A percentile compares a stretch with the other conserved stretches of the same genome.
Conservation (phyloP, 2,797 vertebrate genomes). For the Pseudomugil gertrudae region DNA sequence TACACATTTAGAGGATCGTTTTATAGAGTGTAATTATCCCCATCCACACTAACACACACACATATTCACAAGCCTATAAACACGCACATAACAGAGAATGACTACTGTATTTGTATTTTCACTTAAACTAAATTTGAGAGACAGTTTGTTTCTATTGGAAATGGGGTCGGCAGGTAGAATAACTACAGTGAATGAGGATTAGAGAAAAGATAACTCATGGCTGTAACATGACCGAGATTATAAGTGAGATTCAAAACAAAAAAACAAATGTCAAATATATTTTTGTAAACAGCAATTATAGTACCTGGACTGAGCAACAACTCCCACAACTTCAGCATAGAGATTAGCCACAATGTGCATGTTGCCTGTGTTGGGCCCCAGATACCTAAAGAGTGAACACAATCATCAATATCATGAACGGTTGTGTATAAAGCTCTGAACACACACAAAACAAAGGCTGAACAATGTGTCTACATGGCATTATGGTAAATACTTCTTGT, state of each 20-base stretch:
- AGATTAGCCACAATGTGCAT: conserved; percentile 99
- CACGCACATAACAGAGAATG: background rate
- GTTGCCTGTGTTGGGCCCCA: conserved; percentile 98
- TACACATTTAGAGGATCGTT: conserved; percentile 39
- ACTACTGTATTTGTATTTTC: conserved; percentile 15
- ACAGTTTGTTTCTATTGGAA: conserved; percentile 26
- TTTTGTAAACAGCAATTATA: background rate
- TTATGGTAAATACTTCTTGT: conserved; percentile 4
- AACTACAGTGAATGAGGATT: conserved; percentile 29
- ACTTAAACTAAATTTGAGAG: conserved; percentile 1
- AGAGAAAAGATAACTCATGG: conserved; percentile 18
- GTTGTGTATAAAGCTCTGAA: background rate
- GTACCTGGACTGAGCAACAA: conserved; percentile 96
- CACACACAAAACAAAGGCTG: background rate
- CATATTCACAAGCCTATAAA: conserved; percentile 9
- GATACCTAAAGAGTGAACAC: conserved; percentile 83
- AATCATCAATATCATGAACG: conserved; percentile 2
- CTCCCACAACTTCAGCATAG: conserved; percentile 97
- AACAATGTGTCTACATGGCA: background rate
- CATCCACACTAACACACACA: conserved; percentile 12
- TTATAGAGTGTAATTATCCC: conserved; percentile 44
- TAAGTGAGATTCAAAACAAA: conserved; percentile 1
- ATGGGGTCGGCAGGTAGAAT: conserved; percentile 49
- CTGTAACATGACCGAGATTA: conserved; percentile 23
- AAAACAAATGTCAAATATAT: background rate